Evolutionary conservation across 1,140 invertebrate genomes (phyloP).

Genomic region (Sycobia sp.): DNA sequence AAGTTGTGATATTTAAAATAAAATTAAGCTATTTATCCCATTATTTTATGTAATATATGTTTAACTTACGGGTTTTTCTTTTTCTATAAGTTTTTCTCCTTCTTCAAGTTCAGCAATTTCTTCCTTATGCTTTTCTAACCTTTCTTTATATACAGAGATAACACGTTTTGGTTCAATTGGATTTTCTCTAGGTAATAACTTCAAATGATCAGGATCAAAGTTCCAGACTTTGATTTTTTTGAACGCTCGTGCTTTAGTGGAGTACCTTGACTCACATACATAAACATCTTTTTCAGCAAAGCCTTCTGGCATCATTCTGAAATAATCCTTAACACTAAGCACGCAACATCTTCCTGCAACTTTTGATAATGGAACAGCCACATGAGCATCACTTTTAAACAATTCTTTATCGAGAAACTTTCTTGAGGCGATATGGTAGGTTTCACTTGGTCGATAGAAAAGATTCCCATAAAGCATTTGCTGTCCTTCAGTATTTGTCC

Average conservation of each 20-base stretch:
- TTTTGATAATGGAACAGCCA: constrained; percentile 83
- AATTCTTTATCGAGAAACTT: constrained; percentile 97
- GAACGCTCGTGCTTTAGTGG: constrained; percentile 81
- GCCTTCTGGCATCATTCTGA: constrained; percentile 84
- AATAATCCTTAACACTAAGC: constrained; percentile 94
- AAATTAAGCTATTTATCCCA: constrained; percentile 13
- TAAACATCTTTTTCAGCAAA: constrained; percentile 94
- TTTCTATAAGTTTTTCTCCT: constrained; percentile 77
- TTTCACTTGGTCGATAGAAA: constrained; percentile 81
- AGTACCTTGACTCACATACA: constrained; percentile 96
- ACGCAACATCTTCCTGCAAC: constrained; percentile 93
- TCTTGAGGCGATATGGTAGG: constrained; percentile 91
- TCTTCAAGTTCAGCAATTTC: constrained; percentile 86
- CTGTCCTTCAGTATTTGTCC: constrained; percentile 81
- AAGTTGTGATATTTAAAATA: constrained; percentile 15
- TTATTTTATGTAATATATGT: constrained; percentile 17
- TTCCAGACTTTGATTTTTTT: constrained; percentile 96
- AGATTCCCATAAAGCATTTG: constrained; percentile 87
- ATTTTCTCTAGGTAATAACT: constrained; percentile 73
- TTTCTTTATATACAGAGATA: constrained; percentile 91
- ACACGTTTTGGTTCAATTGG: constrained; percentile 82
- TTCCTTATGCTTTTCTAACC: constrained; percentile 88
- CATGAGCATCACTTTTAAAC: constrained; percentile 90
- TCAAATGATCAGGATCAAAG: constrained; percentile 69
- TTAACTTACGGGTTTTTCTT: constrained; percentile 74